Evolutionary conservation across 2,797 vertebrate genomes (phyloP).

Genomic region (Anomalospiza imberbis): DNA sequence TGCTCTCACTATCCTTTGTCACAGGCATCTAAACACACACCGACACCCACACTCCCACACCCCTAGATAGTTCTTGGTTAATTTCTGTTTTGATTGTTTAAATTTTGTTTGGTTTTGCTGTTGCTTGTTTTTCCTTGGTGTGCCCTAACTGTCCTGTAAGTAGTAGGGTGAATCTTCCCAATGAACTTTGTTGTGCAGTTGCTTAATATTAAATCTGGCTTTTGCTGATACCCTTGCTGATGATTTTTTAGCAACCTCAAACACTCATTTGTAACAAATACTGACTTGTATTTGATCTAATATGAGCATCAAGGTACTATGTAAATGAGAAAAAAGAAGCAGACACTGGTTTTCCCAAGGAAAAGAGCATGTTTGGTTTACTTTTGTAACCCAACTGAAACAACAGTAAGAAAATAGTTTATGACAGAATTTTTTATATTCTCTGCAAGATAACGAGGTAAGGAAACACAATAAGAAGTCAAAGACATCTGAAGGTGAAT

Average conservation of each 20-base stretch:
- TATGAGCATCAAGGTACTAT: neutral
- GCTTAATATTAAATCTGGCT: neutral
- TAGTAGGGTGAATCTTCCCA: neutral
- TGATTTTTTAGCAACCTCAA: neutral
- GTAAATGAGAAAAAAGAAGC: neutral
- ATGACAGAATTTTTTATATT: neutral
- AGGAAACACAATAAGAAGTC: neutral
- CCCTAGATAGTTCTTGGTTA: neutral
- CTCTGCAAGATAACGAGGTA: neutral
- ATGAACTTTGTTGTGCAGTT: neutral
- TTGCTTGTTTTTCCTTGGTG: neutral
- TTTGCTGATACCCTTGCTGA: rapidly evolving
- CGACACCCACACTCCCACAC: rapidly evolving
- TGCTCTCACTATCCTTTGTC: neutral
- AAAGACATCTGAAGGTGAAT: neutral
- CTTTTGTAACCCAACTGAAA: neutral
- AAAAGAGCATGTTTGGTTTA: neutral
- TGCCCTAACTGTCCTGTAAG: neutral
- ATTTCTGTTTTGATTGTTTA: neutral
- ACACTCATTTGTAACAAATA: neutral
- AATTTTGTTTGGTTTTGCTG: neutral
- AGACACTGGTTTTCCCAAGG: neutral
- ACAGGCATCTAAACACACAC: neutral
- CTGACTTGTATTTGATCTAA: neutral
- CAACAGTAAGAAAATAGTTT: neutral